Conservation (phyloP, 2,888 invertebrate species). For the Endotricha flammealis region DNA sequence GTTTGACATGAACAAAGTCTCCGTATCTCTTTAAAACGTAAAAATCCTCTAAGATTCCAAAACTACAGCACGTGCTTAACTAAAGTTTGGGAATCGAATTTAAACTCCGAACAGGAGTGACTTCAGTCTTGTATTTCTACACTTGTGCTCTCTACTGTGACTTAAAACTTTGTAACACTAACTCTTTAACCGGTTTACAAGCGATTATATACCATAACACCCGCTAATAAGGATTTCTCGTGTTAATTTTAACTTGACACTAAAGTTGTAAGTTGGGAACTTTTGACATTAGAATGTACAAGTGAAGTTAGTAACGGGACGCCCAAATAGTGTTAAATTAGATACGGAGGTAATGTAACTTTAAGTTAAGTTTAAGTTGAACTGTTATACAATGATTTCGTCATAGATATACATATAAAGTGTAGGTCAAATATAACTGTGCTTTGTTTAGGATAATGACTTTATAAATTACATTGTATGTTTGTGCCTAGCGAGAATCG, state of each 20-base stretch:
- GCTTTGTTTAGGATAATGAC: too few relatives aligned
- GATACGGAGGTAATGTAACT: constrained; percentile 22
- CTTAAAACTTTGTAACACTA: constrained; percentile 19
- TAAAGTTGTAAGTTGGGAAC: constrained; percentile 21
- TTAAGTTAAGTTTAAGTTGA: constrained; percentile 16
- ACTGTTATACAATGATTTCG: too few relatives aligned
- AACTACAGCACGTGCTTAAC: constrained; percentile 18
- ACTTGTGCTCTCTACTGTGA: constrained; percentile 14
- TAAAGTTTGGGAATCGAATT: constrained; percentile 26
- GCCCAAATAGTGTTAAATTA: constrained; percentile 23
- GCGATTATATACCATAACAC: constrained; percentile 16
- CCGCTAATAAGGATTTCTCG: constrained; percentile 4
- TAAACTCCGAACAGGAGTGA: constrained; percentile 23
- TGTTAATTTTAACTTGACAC: constrained; percentile 12
- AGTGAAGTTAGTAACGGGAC: constrained; percentile 22
- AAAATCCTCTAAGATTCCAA: constrained; percentile 15
- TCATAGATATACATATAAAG: too few relatives aligned
- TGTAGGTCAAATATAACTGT: too few relatives aligned
- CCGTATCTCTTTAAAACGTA: too few relatives aligned
- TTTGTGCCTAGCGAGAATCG: too few relatives aligned
- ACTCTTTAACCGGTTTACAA: constrained; percentile 13
- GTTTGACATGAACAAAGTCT: too few relatives aligned
- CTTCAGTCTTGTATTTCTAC: constrained; percentile 16
- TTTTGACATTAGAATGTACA: constrained; percentile 29
- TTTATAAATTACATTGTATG: too few relatives aligned